Evolutionary conservation across 2,888 invertebrate genomes (phyloP), one percentile per base, ranked within the genome.

Genomic region (Rhagonycha fulva): DNA sequence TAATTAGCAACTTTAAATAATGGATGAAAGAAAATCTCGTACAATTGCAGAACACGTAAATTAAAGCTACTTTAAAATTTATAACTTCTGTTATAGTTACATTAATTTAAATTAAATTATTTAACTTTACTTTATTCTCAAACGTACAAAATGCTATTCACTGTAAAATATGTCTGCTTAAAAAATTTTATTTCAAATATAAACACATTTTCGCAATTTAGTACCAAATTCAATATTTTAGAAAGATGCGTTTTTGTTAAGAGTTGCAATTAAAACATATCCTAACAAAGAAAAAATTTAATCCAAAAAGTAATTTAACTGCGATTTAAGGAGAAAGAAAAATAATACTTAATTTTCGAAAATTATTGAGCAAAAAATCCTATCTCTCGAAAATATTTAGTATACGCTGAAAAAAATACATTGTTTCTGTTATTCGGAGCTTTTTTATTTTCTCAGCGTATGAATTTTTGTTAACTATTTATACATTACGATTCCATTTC

Each of bases 1-100:
- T 82, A 81, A 82, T 82, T 81, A 80, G 79, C 73, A 80, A 80
- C 78, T 81, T 81, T 81, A 81, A 82, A 81, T 80, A 79, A 80
- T 75, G 78, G 77, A 79, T 71, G 78, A 77, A 77, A 77, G 74
- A 74, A 79, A 80, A 77, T 68, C 70, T 68, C 32, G 71, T 72
- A 75, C 72, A 74, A 74, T 74, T 76, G 74, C 71, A 73, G 71
- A 67, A 71, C 74, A 70, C 70, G 70, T 71, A 70, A 77, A 75
- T 75, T 74, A 72, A 66, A 77, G 72, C 69, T 72, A 75, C 69
- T 75, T 67, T 68, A 77, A 77, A 75, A 77, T 75, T 75, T 75
- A 74, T 70, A 72, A 75, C 69, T 77, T 75, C 72, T 71, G 74
- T 72, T 77, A 77, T 77, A 74, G 72, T 74, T 70, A 77, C 75